A percentile compares a stretch with the other conserved stretches of the same genome.
Conservation (phyloP, 2,113 vertebrate genomes). For the Falcunculus frontatus region DNA sequence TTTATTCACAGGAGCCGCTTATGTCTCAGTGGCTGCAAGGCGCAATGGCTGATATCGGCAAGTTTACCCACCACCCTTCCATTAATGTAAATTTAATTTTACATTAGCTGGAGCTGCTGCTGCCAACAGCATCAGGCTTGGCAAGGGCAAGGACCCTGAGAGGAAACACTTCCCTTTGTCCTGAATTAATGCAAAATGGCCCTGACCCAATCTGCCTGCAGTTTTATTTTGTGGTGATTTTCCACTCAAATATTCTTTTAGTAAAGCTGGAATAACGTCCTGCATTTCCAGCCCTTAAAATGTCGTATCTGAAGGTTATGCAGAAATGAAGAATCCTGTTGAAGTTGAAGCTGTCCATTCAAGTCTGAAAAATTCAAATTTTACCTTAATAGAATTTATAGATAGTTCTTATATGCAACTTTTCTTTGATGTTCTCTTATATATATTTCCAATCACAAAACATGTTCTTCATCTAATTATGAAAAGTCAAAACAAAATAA, state of each 20-base stretch:
- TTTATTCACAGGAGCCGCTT: neutral
- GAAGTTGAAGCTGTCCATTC: neutral
- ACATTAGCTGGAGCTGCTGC: neutral
- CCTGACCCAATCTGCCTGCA: neutral
- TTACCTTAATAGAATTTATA: neutral
- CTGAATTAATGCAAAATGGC: neutral
- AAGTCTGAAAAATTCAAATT: neutral
- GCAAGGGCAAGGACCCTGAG: neutral
- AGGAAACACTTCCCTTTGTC: neutral
- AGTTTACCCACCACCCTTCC: neutral
- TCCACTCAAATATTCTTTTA: neutral
- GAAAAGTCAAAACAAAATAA: neutral
- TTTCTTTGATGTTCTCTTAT: neutral
- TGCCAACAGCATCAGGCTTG: neutral
- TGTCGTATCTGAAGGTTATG: neutral
- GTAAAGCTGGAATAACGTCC: neutral
- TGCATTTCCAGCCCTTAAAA: neutral
- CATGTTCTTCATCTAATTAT: neutral
- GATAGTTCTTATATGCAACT: neutral
- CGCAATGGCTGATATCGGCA: fast-evolving
- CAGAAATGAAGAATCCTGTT: neutral
- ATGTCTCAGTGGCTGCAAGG: neutral
- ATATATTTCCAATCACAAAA: neutral
- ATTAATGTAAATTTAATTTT: neutral
- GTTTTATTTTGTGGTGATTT: neutral